Conservation (phyloP, 1,140 invertebrate genomes). For the Metopolophium dirhodum region DNA sequence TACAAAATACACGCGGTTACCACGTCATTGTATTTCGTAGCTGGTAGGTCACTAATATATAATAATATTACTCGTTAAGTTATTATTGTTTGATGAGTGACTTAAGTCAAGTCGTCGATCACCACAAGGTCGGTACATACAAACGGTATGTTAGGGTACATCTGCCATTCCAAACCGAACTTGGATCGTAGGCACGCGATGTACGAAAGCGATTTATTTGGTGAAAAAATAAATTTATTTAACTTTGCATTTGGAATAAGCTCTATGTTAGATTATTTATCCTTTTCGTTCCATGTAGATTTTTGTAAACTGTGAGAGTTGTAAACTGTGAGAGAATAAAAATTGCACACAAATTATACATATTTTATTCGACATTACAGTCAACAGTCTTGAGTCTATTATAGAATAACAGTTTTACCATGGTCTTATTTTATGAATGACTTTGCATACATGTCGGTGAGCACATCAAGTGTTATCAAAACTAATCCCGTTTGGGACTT, state of each 20-base stretch:
- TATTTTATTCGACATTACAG: constrained; percentile 1
- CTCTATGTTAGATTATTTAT: background rate
- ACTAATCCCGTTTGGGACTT: no score
- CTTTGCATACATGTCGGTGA: background rate
- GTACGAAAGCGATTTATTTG: background rate
- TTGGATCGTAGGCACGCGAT: background rate
- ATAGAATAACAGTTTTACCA: background rate
- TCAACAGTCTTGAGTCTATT: background rate
- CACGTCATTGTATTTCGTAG: no score
- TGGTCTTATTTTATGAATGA: background rate
- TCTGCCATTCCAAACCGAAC: no score
- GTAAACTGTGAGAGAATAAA: no score
- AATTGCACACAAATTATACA: background rate
- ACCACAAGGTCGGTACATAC: background rate
- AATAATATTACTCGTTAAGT: background rate
- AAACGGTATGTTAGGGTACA: background rate
- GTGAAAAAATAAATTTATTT: background rate
- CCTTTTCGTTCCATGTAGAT: no score
- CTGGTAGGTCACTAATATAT: background rate
- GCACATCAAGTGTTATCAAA: no score
- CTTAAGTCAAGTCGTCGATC: background rate
- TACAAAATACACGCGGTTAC: background rate
- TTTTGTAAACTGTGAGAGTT: no score
- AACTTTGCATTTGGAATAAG: background rate
- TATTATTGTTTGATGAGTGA: background rate